Conservation (phyloP, 2,113 vertebrate species). For the Odocoileus hemionus region DNA sequence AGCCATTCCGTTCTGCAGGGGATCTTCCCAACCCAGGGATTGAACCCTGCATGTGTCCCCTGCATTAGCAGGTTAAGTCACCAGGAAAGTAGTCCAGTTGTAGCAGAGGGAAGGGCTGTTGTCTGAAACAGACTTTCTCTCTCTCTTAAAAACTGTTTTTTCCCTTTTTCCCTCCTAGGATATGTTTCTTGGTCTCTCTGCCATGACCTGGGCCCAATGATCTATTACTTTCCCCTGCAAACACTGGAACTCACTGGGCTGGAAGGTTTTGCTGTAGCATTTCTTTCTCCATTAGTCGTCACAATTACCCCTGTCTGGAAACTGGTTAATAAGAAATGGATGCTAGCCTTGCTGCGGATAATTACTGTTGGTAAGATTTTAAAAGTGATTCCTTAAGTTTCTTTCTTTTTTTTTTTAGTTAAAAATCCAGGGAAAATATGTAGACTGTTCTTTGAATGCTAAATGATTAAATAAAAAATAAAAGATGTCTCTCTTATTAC, state of each 20-base stretch:
- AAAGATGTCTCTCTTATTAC: not conserved
- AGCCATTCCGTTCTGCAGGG: not conserved
- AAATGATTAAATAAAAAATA: not conserved
- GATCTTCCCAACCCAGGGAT: not conserved
- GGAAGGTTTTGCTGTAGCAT: conserved; percentile 72
- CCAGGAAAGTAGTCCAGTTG: not conserved
- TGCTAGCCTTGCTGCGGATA: conserved; percentile 74
- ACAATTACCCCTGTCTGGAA: conserved; percentile 74
- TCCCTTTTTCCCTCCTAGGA: conserved; percentile 48
- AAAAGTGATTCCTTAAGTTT: not conserved
- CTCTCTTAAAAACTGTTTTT: not conserved
- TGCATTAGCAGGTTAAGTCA: not conserved
- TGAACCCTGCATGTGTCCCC: not conserved
- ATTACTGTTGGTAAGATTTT: conserved; percentile 75
- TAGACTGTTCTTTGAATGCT: not conserved
- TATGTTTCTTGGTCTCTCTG: conserved; percentile 82
- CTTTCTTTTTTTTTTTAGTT: not conserved
- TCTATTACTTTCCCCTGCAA: conserved; percentile 84
- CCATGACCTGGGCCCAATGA: conserved; percentile 78
- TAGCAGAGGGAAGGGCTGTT: not conserved
- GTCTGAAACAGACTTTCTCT: not conserved
- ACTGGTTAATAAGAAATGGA: conserved; percentile 70
- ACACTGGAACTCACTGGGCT: conserved; percentile 79
- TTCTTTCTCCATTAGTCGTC: conserved; percentile 75
- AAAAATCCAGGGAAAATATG: conserved; percentile 6